Base-by-base conservation (phyloP, 2,113 vertebrate genomes). In the Cyanoderma ruficeps region DNA sequence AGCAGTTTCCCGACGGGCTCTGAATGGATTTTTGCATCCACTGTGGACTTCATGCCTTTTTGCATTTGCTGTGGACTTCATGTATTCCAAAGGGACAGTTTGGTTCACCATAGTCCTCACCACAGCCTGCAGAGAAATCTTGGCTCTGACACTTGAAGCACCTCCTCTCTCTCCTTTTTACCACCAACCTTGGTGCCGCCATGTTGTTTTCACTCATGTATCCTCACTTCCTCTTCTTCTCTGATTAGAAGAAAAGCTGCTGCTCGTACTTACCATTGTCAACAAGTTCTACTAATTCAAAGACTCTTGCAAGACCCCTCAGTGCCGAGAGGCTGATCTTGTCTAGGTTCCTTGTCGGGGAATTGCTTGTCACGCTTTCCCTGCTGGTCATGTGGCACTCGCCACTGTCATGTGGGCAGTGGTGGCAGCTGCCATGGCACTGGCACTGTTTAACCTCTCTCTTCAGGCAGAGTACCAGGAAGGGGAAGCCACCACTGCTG, bases 71-170 rank as follows among this genome's bases (percentile, higher is more conserved):
- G 1, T 44, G 39, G 31, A 35, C 49, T 30, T n/a, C 8, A 13
- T 28, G 19, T 24, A 44, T 17, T 42, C 8, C 31, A 53, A 14
- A 7, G 14, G 24, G 15, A 28, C 24, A 42, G 31, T 42, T 42
- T n/a, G 20, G 42, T 35, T 53, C 15, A 23, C 31, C 47, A 18
- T 2, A 11, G 19, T 28, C 31, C 14, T 53, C 19, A 22, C 31
- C 24, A 23, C 0, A 1, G 60, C 19, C 7, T 42, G 31, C 60
- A 64, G 60, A 53, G 15, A 31, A 53, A 35, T 44, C 47, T 53
- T 0, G 0, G 24, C 47, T n/a, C 10, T 2, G 11, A 22, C 0
- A 0, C 23, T n/a, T 42, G 24, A 6, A 53, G 47, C 47, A 35
- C 31, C 49, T 79, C 19, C 15, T 53, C 24, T 31, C 15, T 27